Conservation (phyloP, 1,140 invertebrate species). For the Sipha flava region DNA sequence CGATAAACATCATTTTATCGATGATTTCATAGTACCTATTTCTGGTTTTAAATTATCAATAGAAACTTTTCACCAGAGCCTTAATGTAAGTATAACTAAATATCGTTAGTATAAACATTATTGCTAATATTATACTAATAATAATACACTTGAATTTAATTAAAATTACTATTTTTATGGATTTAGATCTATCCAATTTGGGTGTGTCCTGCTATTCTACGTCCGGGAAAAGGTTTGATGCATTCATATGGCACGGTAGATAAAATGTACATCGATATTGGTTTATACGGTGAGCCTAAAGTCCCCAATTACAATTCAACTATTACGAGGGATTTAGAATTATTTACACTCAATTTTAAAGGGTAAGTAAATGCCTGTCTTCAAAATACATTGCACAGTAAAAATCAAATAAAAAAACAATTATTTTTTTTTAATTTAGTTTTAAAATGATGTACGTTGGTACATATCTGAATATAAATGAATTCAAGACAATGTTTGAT, state of each 20-base stretch:
- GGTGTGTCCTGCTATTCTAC: constrained; percentile 71
- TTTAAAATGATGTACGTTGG: constrained; percentile 87
- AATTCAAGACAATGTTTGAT: constrained; percentile 79
- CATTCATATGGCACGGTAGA: constrained; percentile 46
- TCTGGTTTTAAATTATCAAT: constrained; percentile 54
- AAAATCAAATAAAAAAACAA: too few species aligned
- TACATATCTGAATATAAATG: constrained; percentile 62
- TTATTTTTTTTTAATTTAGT: constrained; percentile 50
- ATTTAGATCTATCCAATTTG: constrained; percentile 70
- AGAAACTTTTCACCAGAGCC: constrained; percentile 56
- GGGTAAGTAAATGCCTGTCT: too few species aligned
- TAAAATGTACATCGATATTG: constrained; percentile 67
- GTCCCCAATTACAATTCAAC: constrained; percentile 54
- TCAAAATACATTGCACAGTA: too few species aligned
- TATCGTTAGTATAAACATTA: not conserved
- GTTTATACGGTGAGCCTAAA: constrained; percentile 69
- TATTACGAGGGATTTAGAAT: constrained; percentile 58
- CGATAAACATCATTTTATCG: constrained; percentile 69
- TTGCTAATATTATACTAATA: too few species aligned
- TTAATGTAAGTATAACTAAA: constrained; percentile 50
- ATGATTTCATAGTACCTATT: constrained; percentile 75
- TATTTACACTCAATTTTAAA: constrained; percentile 56
- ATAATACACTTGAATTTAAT: too few species aligned
- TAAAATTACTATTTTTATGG: too few species aligned
- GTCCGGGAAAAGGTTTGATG: constrained; percentile 61